These are phyloP conservation scores for Anser cygnoides DNA, from an alignment of 2,113 vertebrate genomes.

Conservation along the genomic window DNA sequence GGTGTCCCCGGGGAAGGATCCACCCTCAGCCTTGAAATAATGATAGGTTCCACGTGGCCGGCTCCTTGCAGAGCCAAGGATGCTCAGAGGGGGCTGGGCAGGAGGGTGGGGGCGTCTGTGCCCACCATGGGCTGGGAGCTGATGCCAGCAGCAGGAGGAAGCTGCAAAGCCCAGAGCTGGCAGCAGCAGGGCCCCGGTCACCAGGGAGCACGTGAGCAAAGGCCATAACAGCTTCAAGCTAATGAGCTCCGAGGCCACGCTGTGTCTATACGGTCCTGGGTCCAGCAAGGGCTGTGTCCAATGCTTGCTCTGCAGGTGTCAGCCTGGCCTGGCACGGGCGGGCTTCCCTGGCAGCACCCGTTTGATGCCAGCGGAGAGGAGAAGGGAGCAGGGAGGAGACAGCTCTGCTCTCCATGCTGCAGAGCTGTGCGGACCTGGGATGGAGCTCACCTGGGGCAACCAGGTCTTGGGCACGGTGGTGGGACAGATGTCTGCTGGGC, in stretches of 20 bases:
- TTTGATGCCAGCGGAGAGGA: neutral
- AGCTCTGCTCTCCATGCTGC: neutral
- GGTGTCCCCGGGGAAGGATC: neutral
- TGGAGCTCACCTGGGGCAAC: neutral
- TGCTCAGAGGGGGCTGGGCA: neutral
- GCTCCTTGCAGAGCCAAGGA: neutral
- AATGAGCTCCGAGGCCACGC: neutral
- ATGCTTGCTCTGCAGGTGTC: too few relatives aligned
- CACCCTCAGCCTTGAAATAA: neutral
- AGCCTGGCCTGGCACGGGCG: fast-evolving
- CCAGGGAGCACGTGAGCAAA: neutral
- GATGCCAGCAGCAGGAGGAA: neutral
- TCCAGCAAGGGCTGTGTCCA: fast-evolving
- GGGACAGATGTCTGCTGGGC: neutral
- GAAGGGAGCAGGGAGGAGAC: neutral
- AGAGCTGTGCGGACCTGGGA: neutral
- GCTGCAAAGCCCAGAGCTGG: neutral
- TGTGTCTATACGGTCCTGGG: fast-evolving
- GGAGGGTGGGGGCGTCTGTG: neutral
- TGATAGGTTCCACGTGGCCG: neutral
- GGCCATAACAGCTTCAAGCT: neutral
- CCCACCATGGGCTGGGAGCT: fast-evolving
- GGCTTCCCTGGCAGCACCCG: neutral
- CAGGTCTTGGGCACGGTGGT: neutral
- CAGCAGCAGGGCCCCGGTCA: fast-evolving